phyloP scores from a whole-genome alignment of 2,113 vertebrate species.

The Pelecanoides urinatrix region DNA sequence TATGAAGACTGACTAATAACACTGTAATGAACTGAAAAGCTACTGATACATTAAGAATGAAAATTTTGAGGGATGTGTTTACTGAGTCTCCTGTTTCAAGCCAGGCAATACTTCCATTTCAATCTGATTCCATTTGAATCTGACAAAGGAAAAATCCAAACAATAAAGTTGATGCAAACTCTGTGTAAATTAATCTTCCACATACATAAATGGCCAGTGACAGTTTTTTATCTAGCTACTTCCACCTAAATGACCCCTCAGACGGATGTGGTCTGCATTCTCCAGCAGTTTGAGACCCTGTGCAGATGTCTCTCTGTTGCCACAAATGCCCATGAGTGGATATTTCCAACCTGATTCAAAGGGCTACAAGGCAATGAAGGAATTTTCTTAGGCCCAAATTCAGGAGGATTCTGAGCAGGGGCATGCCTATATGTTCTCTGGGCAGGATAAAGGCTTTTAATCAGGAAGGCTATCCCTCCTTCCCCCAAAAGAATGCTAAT shows the following conservation, averaged over 20 bases:
- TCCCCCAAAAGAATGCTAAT: neutral
- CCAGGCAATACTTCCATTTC: neutral
- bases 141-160: neutral
- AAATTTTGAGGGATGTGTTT: slow-evolving; percentile 70
- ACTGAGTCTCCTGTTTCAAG: slow-evolving; percentile 18
- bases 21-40: slow-evolving; percentile 74
- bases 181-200: neutral
- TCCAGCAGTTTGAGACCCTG: neutral
- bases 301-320: neutral
- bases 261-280: neutral
- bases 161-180: neutral
- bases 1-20: slow-evolving; percentile 94
- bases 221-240: neutral
- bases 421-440: neutral
- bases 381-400: neutral
- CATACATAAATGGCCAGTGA: neutral
- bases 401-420: neutral
- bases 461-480: neutral
- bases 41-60: slow-evolving; percentile 62
- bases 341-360: neutral
- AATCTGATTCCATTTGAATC: neutral
- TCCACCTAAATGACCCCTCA: neutral
- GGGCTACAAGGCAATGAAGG: neutral
- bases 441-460: neutral
- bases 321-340: neutral